Base-by-base conservation (phyloP, 1,140 invertebrate genomes). In the Adoxophyes honmai region DNA sequence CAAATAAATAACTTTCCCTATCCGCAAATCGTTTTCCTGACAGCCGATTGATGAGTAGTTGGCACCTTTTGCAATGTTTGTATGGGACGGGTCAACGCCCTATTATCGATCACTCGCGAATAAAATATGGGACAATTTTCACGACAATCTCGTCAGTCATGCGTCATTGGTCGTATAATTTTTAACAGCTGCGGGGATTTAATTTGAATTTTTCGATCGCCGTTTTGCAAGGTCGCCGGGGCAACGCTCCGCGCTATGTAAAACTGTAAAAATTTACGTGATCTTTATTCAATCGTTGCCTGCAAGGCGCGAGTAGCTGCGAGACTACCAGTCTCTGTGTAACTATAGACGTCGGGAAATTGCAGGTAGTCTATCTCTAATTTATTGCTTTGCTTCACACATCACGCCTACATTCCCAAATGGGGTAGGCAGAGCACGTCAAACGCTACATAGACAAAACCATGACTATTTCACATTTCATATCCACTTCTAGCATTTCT, bases 71-170 rank as follows among this genome's bases (percentile, higher is more conserved):
- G 66, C 58, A 68, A 60, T 61, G 61, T 60, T 28, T 44, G 57
- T 53, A 63, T 64, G 58, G 4, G 51, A 35, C 9, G 60, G 60
- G 76, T 84, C 70, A 81, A 70, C 44, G 71, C 6, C 71, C 79
- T 75, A 83, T 83, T 84, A 84, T 75, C 70, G 66, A 56, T 36
- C 63, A 67, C 64, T 78, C 64, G 68, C 70, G 78, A 72, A 84
- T 84, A 86, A 84, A 73, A 86, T 86, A 81, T 86, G 72, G 78
- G 72, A 68, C 79, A 70, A 73, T 71, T 77, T 79, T 73, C 60
- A 75, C 72, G 62, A 65, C 62, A 65, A 68, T 70, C 64, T 64
- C 42, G 58, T 42, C 53, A 62, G 60, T 57, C 42, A 57, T 70
- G 61, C 64, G 71, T 67, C 66, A 70, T 28, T 28, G 28, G 16